Percentiles rank a stretch among this genome's conserved stretches.
Evolutionary conservation across 2,113 vertebrate species (phyloP).

Genomic region (Notiomystis cincta): DNA sequence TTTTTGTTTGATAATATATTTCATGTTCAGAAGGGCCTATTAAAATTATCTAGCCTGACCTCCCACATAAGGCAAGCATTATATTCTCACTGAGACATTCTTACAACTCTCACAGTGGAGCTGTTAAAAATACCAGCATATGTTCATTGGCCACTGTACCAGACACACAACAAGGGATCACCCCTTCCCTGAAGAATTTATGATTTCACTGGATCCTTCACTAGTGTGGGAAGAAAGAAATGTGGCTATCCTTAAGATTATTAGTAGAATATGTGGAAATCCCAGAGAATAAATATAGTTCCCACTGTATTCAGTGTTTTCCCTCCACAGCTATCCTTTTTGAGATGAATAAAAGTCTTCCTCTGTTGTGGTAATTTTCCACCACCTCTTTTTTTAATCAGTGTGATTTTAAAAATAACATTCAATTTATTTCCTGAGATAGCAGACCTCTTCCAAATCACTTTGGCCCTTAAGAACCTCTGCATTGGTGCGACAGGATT

Average conservation of each 20-base stretch:
- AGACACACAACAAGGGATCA: not conserved
- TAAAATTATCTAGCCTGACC: constrained; percentile 47
- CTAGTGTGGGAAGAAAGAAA: not conserved
- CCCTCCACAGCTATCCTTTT: not conserved
- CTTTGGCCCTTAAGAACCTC: not conserved
- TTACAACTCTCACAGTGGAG: not conserved
- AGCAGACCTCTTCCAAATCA: not conserved
- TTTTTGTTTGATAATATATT: constrained; percentile 45
- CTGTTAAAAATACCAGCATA: not conserved
- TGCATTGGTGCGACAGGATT: not conserved
- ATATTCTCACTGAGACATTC: not conserved
- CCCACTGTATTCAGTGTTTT: not conserved
- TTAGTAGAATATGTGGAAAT: not conserved
- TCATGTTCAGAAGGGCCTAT: constrained; percentile 33
- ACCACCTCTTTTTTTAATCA: not conserved
- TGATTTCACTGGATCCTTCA: not conserved
- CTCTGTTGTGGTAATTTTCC: not conserved
- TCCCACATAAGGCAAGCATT: not conserved
- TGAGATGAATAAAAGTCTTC: not conserved
- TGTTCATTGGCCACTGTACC: not conserved
- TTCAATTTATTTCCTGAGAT: not conserved
- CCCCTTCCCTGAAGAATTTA: not conserved
- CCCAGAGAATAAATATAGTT: not conserved
- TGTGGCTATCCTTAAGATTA: not conserved
- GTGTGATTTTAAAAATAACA: not conserved